Evolutionary conservation across 2,113 vertebrate genomes (phyloP), one percentile per base, ranked within the genome.

Genomic region (Platysteira castanea): DNA sequence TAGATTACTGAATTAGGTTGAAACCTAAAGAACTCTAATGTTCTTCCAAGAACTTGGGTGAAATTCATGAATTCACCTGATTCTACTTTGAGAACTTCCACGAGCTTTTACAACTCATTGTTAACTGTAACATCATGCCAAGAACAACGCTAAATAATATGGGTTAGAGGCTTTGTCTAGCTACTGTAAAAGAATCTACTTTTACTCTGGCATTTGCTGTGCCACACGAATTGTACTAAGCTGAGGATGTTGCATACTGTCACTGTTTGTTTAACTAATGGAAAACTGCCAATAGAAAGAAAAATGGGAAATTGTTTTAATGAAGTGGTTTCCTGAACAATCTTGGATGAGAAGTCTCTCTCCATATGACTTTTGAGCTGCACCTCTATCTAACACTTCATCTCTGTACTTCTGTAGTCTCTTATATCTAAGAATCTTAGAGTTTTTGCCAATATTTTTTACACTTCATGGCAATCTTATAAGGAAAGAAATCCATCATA

Each of bases 281-380:
- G 83, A 68, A 92, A 90, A 93, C 2, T 60, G 69, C 68, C 93
- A 93, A 13, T 3, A 77, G 69, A 95, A 94, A 78, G 42, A 77
- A 94, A 94, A 92, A 90, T n/a, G 30, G 41, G 73, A 50, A 90
- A 94, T 50, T 87, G 69, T 94, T 94, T 88, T 70, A 75, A 89
- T 89, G 28, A 89, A 94, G 79, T 84, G 44, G 41, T 35, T 89
- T 92, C 79, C 60, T 87, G 41, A 93, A 81, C 39, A 75, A 39
- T 81, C 65, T 59, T 73, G 31, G 27, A 68, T 27, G 23, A 92
- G 76, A 86, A 81, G 24, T 84, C 76, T 84, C 64, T 81, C 42
- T 75, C 68, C 83, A 57, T 84, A 73, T 42, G 73, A 95, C 39
- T 65, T 75, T 63, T 52, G 44, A 96, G 37, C 19, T 78, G 44